Evolutionary conservation across 2,797 vertebrate genomes (phyloP).

Genomic region (Urocyon cinereoargenteus): DNA sequence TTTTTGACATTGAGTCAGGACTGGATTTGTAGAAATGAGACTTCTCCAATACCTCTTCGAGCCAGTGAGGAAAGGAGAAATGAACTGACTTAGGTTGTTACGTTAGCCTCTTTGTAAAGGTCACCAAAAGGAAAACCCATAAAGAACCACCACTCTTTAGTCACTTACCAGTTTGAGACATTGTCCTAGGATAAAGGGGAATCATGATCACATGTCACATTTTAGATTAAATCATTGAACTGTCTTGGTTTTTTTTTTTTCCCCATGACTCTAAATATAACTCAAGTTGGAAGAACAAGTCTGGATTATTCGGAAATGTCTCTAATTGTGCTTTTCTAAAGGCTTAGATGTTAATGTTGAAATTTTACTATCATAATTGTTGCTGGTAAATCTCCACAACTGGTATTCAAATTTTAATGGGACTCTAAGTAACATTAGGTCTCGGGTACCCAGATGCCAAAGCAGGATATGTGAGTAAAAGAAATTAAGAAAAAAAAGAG

Average conservation of each 20-base stretch:
- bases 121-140: slow-evolving; percentile 63
- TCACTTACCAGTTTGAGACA: neutral
- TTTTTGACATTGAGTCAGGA: slow-evolving; percentile 20
- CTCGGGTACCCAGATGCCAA: neutral
- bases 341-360: neutral
- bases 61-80: neutral
- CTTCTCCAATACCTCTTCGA: slow-evolving; percentile 56
- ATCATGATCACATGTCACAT: neutral
- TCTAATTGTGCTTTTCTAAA: slow-evolving; percentile 31
- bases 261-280: slow-evolving; percentile 26
- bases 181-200: neutral
- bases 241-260: neutral
- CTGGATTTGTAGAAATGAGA: slow-evolving; percentile 67
- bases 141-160: slow-evolving; percentile 6
- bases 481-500: neutral
- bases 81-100: neutral
- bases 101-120: slow-evolving; percentile 53
- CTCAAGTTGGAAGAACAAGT: slow-evolving; percentile 41
- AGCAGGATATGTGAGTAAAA: neutral
- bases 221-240: slow-evolving; percentile 44
- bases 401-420: slow-evolving; percentile 14
- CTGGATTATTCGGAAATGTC: neutral
- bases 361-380: slow-evolving; percentile 20
- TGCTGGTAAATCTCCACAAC: neutral
- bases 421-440: neutral